These are phyloP conservation scores for Prinia subflava DNA, from an alignment of 2,113 vertebrate genomes.

Conservation along the genomic window DNA sequence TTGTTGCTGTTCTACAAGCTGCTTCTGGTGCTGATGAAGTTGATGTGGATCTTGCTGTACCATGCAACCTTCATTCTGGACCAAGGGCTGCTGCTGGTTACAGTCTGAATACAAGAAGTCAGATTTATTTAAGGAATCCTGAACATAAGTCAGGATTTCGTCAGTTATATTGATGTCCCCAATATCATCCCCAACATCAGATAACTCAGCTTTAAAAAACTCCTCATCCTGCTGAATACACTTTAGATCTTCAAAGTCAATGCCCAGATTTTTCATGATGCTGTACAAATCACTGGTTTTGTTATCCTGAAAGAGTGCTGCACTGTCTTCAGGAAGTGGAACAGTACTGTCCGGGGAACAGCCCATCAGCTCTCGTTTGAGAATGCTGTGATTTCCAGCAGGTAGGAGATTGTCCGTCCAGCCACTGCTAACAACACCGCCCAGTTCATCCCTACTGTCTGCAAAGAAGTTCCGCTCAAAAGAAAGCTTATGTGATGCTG, in stretches of 20 bases:
- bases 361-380: constrained; percentile 64
- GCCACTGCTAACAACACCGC: neutral
- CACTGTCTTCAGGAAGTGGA: constrained; percentile 38
- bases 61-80: constrained; percentile 61
- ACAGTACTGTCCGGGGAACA: constrained; percentile 46
- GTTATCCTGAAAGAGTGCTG: constrained; percentile 65
- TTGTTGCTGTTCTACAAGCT: constrained; percentile 34
- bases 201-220: constrained; percentile 73
- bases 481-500: constrained; percentile 61
- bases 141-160: constrained; percentile 80
- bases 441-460: constrained; percentile 40
- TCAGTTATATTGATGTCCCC: constrained; percentile 76
- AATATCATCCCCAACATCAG: constrained; percentile 57
- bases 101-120: constrained; percentile 61
- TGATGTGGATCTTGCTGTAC: constrained; percentile 61
- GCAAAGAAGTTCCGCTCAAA: constrained; percentile 61
- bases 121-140: constrained; percentile 78
- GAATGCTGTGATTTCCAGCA: constrained; percentile 41
- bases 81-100: constrained; percentile 52
- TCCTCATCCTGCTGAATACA: constrained; percentile 77
- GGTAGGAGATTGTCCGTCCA: constrained; percentile 66
- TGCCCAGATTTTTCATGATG: constrained; percentile 80
- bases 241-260: constrained; percentile 80
- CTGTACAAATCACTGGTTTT: constrained; percentile 76
- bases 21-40: constrained; percentile 59